Evolutionary conservation across 2,888 invertebrate genomes (phyloP), one percentile per base, ranked within the genome.

Genomic region (Notodromas monacha): DNA sequence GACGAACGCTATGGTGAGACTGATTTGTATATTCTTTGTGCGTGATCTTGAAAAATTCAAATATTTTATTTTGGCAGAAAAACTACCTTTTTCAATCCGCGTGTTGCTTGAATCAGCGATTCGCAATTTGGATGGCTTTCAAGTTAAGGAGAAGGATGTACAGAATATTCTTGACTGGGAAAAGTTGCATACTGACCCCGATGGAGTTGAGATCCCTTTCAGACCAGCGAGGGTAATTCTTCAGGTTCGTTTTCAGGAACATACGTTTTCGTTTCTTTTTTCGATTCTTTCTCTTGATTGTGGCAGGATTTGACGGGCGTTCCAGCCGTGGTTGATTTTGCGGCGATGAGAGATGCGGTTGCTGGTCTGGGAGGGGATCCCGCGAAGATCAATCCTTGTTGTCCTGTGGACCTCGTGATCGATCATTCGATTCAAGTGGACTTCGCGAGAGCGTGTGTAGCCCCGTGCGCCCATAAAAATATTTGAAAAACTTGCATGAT

Each of bases 371-470:
- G 72, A 0, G 86, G 84, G 0, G 60, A 89, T 52, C 73, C 86
- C 0, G 60, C 77, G 40, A 8, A 13, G 3, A 89, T 96, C 42
- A 92, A 96, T 55, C 92, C 92, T 1, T 65, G 77, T 34, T 92
- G 89, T 43, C 89, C 92, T 0, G 81, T 84, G 0, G 92, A 96
- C 54, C 58, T 96, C 38, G 89, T 96, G 26, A 86, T 96, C 33
- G 96, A 96, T 51, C 92, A 96, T 47, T 89, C 89, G 0, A 70
- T 96, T 29, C 89, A 92, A 52, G 92, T 86, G 15, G 92, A 96
- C 54, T 79, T 76, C 46, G 62, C 65, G 3, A 58, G 56, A 21
- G n/a, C 21, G 21, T 21, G n/a, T 6, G 21, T 21, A 8, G 6
- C 21, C 6, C 21, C 21, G n/a, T n/a, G n/a, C n/a, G n/a, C n/a